Percentiles rank a stretch among this genome's conserved stretches.
These are phyloP conservation scores for Struthio camelus DNA, from an alignment of 2,113 vertebrate genomes.

Conservation along the genomic window DNA sequence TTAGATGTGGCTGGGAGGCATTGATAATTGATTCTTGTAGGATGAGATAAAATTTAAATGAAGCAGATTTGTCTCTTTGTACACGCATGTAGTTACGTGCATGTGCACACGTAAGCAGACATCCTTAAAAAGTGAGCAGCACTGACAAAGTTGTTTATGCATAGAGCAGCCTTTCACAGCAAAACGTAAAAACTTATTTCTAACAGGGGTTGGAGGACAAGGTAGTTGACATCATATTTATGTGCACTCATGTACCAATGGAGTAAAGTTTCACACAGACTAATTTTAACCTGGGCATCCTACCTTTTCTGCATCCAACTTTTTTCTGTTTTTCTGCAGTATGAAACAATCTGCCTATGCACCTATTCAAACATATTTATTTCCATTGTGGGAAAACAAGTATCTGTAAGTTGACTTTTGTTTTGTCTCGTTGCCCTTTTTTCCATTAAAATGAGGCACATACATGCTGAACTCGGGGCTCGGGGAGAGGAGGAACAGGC, in stretches of 20 bases:
- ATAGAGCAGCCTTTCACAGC: background rate
- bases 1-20: background rate
- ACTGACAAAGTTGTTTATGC: background rate
- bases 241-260: background rate
- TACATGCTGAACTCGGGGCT: background rate
- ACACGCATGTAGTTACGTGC: fast-evolving
- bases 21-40: background rate
- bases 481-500: background rate
- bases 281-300: background rate
- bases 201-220: background rate
- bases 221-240: background rate
- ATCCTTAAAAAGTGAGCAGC: background rate
- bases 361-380: background rate
- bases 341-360: background rate
- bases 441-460: background rate
- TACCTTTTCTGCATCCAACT: background rate
- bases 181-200: background rate
- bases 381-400: background rate
- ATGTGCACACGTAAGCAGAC: fast-evolving
- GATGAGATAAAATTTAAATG: background rate
- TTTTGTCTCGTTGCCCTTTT: background rate
- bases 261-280: background rate
- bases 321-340: background rate
- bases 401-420: background rate
- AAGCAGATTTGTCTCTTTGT: background rate